Percentiles rank a stretch among this genome's conserved stretches.
phyloP scores from a whole-genome alignment of 2,888 invertebrate species.

The Cistogaster globosa region DNA sequence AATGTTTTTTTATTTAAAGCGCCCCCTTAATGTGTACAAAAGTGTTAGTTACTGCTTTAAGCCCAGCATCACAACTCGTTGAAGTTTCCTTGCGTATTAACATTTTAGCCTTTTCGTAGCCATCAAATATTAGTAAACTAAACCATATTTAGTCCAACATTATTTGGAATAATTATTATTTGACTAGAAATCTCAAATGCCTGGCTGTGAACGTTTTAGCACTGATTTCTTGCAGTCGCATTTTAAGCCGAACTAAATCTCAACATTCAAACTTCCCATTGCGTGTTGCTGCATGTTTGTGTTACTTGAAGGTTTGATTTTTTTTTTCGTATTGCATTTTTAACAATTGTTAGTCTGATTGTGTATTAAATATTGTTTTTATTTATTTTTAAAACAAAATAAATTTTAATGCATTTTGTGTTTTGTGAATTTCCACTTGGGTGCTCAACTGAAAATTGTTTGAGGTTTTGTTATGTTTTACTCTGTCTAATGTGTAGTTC shows the following conservation, averaged over 20 bases:
- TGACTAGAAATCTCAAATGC: too few relatives aligned
- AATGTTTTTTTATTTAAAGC: too few relatives aligned
- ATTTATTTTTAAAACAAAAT: constrained; percentile 26
- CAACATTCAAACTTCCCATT: constrained; percentile 74
- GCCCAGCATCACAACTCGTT: too few relatives aligned
- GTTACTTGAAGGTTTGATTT: constrained; percentile 37
- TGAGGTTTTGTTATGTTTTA: constrained; percentile 55
- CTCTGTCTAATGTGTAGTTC: constrained; percentile 46
- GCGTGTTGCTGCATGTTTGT: constrained; percentile 72
- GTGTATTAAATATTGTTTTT: constrained; percentile 28
- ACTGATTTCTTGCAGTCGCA: not conserved
- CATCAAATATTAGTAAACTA: too few relatives aligned
- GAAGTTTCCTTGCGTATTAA: too few relatives aligned
- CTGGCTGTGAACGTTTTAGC: not conserved
- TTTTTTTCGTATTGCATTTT: constrained; percentile 17
- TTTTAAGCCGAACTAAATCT: constrained; percentile 41
- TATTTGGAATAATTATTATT: too few relatives aligned
- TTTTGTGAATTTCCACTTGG: constrained; percentile 83
- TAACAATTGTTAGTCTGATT: constrained; percentile 45
- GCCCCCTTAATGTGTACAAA: too few relatives aligned
- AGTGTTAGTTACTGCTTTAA: too few relatives aligned
- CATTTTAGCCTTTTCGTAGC: too few relatives aligned
- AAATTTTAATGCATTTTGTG: constrained; percentile 75
- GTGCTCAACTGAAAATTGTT: constrained; percentile 82
- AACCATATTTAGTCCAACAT: too few relatives aligned